Evolutionary conservation across 2,888 invertebrate genomes (phyloP), one percentile per base, ranked within the genome.

Genomic region (Pristionchus mayeri): DNA sequence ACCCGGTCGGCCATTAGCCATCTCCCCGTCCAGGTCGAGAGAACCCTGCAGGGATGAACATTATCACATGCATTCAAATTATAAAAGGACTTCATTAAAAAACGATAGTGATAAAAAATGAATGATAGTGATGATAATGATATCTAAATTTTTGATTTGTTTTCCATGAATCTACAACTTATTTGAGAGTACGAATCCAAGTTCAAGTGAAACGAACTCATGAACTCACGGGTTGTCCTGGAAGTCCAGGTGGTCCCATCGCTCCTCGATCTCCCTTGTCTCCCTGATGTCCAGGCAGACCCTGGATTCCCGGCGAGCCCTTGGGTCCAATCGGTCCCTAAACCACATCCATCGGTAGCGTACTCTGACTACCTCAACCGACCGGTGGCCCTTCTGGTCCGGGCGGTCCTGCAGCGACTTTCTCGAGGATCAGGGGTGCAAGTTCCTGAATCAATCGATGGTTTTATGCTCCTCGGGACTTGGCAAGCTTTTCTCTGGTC

Each of bases 211-310:
- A n/a, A n/a, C n/a, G n/a, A n/a, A n/a, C n/a, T n/a, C 21, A 57
- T 57, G n/a, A 24, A 84, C 87, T 48, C 44, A 89, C 89, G 9
- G 89, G 89, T 85, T 89, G 89, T 40, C 91, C 91, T 1, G 91
- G 91, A 34, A 90, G 71, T 79, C 91, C 91, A 6, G 92, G 91
- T 24, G 90, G 88, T 52, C 92, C 92, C 57, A 91, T 91, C 30
- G 90, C 91, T 44, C 92, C 92, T 21, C 92, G 84, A 13, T 92
- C 91, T 67, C 92, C 91, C 81, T 89, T 86, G n/a, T 90, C 90
- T 67, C 91, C 92, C n/a, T 88, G 88, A 67, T 88, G 91, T 0
- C 92, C 91, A 57, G 90, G 91, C 52, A 90, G 87, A 40, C 91
- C 91, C 84, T 90, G 91, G 2, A 90, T 90, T 6, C 91, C 91